Percentiles rank a stretch among this genome's conserved stretches.
Conservation (phyloP, 2,888 invertebrate genomes). For the Eremobia ochroleuca region DNA sequence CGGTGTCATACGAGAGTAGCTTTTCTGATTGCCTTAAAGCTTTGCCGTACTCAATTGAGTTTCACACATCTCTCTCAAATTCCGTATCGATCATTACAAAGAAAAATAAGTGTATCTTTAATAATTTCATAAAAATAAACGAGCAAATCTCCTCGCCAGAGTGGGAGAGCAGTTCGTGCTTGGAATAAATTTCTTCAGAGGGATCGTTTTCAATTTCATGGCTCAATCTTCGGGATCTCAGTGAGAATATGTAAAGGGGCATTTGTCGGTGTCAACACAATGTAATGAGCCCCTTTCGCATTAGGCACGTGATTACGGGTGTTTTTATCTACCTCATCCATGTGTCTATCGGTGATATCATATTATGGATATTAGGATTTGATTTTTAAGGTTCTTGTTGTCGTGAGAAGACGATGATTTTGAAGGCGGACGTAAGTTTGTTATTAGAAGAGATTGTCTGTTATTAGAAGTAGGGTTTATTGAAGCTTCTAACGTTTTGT, state of each 20-base stretch:
- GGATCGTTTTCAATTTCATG: slow-evolving; percentile 91
- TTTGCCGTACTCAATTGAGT: slow-evolving; percentile 34
- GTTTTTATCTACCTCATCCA: slow-evolving; percentile 73
- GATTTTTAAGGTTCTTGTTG: slow-evolving; percentile 49
- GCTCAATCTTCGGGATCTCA: slow-evolving; percentile 90
- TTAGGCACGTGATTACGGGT: slow-evolving; percentile 85
- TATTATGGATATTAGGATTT: slow-evolving; percentile 64
- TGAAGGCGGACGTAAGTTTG: slow-evolving; percentile 5
- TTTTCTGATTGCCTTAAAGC: slow-evolving; percentile 10
- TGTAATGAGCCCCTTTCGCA: slow-evolving; percentile 88
- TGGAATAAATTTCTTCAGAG: slow-evolving; percentile 90
- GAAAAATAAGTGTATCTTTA: slow-evolving; percentile 86
- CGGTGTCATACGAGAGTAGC: background rate
- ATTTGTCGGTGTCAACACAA: slow-evolving; percentile 90
- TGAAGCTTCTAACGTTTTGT: background rate
- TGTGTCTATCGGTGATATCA: slow-evolving; percentile 66
- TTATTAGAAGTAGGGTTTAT: background rate
- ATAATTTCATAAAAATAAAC: slow-evolving; percentile 91
- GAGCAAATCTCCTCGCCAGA: slow-evolving; percentile 89
- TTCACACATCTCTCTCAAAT: slow-evolving; percentile 55
- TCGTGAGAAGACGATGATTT: slow-evolving; percentile 23
- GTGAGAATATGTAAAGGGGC: slow-evolving; percentile 90
- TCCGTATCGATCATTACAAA: slow-evolving; percentile 67
- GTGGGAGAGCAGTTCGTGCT: slow-evolving; percentile 89
- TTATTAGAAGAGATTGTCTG: background rate